Percentiles rank a stretch among this genome's conserved stretches.
Evolutionary conservation across 2,113 vertebrate species (phyloP).

Genomic region (Calidris pygmaea): DNA sequence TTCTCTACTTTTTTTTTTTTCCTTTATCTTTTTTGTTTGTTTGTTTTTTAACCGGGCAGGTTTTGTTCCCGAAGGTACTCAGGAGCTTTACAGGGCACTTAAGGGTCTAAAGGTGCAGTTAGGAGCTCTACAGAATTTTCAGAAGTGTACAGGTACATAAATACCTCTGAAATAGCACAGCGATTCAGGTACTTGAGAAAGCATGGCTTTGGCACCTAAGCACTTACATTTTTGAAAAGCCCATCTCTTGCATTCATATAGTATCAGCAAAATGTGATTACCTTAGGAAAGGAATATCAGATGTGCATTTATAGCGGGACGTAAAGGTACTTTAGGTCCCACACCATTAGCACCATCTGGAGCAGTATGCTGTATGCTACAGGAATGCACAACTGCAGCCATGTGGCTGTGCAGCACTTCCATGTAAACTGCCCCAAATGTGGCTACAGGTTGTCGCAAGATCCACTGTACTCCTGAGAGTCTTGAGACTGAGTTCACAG

Average conservation of each 20-base stretch:
- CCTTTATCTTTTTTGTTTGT: not conserved
- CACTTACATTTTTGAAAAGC: not conserved
- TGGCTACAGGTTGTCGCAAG: not conserved
- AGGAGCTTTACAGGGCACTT: not conserved
- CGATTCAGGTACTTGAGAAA: not conserved
- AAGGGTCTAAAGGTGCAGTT: not conserved
- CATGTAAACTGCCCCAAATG: not conserved
- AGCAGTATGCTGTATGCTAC: not conserved
- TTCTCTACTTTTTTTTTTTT: too few species aligned
- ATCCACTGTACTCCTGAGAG: not conserved
- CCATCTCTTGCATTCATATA: not conserved
- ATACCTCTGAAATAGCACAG: not conserved
- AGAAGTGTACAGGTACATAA: not conserved
- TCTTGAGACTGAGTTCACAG: not conserved
- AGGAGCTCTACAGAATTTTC: not conserved
- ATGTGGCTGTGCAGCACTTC: not conserved
- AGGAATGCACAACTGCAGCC: not conserved
- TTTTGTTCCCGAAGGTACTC: not conserved
- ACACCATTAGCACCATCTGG: not conserved
- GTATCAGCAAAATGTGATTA: not conserved
- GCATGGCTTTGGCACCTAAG: not conserved
- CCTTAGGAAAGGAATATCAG: not conserved
- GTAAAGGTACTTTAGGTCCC: not conserved
- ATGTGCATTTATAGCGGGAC: not conserved
- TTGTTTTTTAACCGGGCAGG: not conserved